phyloP scores from a whole-genome alignment of 1,140 invertebrate genomes.

The Propsilocerus akamusi region DNA sequence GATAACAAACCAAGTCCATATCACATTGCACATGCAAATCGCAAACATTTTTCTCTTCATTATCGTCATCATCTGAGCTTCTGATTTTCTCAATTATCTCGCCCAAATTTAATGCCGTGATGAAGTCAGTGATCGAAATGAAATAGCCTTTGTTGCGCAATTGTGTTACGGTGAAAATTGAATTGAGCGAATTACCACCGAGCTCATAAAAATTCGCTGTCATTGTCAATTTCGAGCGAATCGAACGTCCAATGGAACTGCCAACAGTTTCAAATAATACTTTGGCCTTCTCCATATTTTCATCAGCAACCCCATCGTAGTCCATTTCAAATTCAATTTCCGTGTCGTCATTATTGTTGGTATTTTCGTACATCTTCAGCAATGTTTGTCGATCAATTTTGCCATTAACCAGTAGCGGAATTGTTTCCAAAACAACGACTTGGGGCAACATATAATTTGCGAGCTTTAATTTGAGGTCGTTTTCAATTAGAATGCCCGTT shows the following conservation, averaged over 20 bases:
- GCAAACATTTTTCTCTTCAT: conserved; percentile 12
- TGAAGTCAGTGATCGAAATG: conserved; percentile 62
- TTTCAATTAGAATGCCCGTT: conserved; percentile 40
- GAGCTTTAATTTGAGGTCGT: conserved; percentile 35
- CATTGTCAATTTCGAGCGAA: conserved; percentile 32
- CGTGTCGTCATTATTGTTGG: conserved; percentile 36
- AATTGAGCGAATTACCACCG: conserved; percentile 73
- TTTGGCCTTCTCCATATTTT: conserved; percentile 38
- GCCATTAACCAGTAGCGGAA: conserved; percentile 66
- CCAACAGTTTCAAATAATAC: conserved; percentile 52
- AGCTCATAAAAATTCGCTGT: conserved; percentile 62
- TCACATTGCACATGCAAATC: conserved; percentile 15
- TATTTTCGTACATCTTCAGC: conserved; percentile 48
- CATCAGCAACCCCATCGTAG: conserved; percentile 35
- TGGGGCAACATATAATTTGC: conserved; percentile 63
- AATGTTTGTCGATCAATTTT: conserved; percentile 65
- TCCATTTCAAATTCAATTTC: conserved; percentile 18
- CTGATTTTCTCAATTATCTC: conserved; percentile 39
- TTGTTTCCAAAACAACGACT: conserved; percentile 45
- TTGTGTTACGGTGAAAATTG: conserved; percentile 58
- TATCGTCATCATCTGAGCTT: conserved; percentile 6
- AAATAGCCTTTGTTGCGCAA: conserved; percentile 56
- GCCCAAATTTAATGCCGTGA: conserved; percentile 45
- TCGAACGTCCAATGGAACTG: conserved; percentile 40
- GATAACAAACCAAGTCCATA: conserved; percentile 29